Evolutionary conservation across 2,797 vertebrate species (phyloP).

Genomic region (Manis javanica): DNA sequence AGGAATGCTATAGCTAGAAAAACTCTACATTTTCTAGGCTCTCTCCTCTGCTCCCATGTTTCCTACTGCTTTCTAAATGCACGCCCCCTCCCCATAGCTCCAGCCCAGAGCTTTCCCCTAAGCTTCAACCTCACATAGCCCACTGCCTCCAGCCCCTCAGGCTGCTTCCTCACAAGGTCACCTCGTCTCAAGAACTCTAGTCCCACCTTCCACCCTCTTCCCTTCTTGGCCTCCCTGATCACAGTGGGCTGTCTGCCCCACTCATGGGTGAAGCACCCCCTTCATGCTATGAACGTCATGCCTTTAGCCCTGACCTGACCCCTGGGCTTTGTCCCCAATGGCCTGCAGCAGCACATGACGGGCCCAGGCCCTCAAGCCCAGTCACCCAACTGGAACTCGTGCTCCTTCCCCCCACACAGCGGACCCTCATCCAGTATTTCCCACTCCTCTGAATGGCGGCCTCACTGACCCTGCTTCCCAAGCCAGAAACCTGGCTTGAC

Average conservation of each 20-base stretch:
- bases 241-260: neutral
- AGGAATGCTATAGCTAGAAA: neutral
- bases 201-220: neutral
- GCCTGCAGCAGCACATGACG: neutral
- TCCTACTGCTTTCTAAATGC: neutral
- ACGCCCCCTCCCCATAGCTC: neutral
- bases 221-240: neutral
- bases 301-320: neutral
- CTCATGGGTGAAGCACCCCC: neutral
- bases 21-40: neutral
- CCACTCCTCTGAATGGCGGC: neutral
- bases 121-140: neutral
- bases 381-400: neutral
- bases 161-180: neutral
- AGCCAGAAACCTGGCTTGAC: neutral
- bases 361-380: neutral
- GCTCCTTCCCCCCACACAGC: neutral
- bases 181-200: neutral
- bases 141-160: neutral
- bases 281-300: neutral
- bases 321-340: neutral
- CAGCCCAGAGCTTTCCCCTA: neutral
- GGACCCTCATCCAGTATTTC: neutral
- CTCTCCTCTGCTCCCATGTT: neutral
- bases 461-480: neutral